Base-by-base conservation (phyloP, 2,113 vertebrate genomes). In the Neopipo cinnamomea region DNA sequence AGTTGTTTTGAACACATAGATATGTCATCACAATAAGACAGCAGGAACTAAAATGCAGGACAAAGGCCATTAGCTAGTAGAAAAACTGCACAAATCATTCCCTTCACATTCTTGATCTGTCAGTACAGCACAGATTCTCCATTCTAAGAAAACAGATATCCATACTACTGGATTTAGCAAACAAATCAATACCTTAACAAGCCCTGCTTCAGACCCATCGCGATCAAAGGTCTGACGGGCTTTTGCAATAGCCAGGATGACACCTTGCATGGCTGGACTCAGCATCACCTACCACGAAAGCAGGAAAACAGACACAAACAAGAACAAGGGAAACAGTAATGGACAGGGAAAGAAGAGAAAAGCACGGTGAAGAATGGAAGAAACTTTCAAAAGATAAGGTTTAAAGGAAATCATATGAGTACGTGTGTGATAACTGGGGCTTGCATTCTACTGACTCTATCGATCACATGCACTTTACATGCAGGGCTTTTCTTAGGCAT, bases 201-300 rank as follows among this genome's bases (percentile, higher is more conserved):
- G 99, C 94, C 99, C 99, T 33, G 99, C 99, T 98, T 99, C 99
- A 93, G 99, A 98, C 59, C 99, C 99, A 21, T 99, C 99, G 9
- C 97, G 98, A 96, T 99, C 99, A 97, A 99, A 99, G 28, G 97
- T 98, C 91, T 99, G 98, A 76, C 99, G 98, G 97, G 99, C 99
- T 97, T 99, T 99, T 70, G 99, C 99, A 82, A 99, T 99, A 91
- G 99, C 99, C 90, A 99, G 97, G 96, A 99, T 99, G 97, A 99
- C 98, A 23, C 99, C 99, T 97, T 99, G 99, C 99, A 99, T 99
- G 80, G 99, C 99, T 70, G 99, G 99, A 71, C 98, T 99, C 95
- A 99, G 98, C 99, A 99, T 99, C 98, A 99, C 98, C 99, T 99
- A 85, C 97, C 98, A 97, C 61, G 7, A 63, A 77, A 96, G 77